phyloP scores from a whole-genome alignment of 2,888 invertebrate genomes.

The Pristionchus fissidentatus region DNA sequence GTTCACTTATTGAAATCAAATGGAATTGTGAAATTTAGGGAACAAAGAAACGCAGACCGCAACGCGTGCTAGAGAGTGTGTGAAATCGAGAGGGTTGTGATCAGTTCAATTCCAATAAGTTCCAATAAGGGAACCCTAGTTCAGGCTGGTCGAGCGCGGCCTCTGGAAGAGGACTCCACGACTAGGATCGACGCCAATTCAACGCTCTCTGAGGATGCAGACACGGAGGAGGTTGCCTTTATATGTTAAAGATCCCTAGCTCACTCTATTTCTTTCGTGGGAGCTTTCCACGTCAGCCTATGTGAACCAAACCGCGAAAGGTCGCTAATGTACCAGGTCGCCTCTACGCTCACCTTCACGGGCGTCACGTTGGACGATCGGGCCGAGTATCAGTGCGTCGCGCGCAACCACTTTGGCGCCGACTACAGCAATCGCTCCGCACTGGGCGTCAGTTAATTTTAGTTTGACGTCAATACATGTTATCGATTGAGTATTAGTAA shows the following conservation, averaged over 20 bases:
- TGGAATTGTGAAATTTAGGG: neutral
- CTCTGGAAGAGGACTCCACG: neutral
- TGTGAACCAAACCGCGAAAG: too few species aligned
- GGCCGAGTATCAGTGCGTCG: slow-evolving; percentile 47
- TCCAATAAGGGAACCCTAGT: too few species aligned
- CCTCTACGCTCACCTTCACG: slow-evolving; percentile 17
- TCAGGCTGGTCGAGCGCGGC: neutral
- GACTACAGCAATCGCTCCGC: slow-evolving; percentile 46
- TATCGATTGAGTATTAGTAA: neutral
- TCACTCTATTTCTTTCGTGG: too few species aligned
- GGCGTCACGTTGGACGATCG: slow-evolving; percentile 43
- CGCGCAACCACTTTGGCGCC: slow-evolving; percentile 38
- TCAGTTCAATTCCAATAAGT: too few species aligned
- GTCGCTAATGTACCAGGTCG: too few species aligned
- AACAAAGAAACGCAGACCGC: too few species aligned
- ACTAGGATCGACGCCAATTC: neutral
- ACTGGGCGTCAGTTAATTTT: neutral
- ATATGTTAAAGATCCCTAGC: too few species aligned
- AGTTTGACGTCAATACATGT: neutral
- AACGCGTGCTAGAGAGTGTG: too few species aligned
- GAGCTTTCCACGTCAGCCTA: too few species aligned
- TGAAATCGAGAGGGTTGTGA: too few species aligned
- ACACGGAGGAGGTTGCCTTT: neutral
- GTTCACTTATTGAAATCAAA: neutral
- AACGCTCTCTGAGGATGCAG: neutral